Conservation (phyloP, 2,797 vertebrate genomes). For the Propithecus deckenii region DNA sequence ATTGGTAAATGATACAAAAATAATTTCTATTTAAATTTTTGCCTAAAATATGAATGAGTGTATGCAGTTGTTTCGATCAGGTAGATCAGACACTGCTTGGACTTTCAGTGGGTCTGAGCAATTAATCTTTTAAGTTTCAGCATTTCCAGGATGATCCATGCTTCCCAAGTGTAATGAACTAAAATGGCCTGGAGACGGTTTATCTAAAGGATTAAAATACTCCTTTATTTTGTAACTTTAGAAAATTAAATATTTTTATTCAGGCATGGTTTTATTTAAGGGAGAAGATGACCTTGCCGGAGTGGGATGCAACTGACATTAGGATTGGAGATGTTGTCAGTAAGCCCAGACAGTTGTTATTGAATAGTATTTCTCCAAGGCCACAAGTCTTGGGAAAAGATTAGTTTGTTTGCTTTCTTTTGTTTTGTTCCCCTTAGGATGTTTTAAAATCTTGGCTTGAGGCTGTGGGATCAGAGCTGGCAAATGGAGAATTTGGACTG, state of each 20-base stretch:
- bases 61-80: neutral
- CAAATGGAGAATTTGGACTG: neutral
- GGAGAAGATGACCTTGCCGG: neutral
- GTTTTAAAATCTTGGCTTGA: conserved; percentile 20
- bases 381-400: neutral
- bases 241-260: conserved; percentile 31
- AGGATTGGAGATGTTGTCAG: neutral
- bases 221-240: neutral
- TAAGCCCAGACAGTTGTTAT: neutral
- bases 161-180: neutral
- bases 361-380: neutral
- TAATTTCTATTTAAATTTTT: conserved; percentile 29
- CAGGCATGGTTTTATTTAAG: conserved; percentile 34
- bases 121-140: neutral
- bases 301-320: neutral
- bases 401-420: conserved; percentile 43
- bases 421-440: conserved; percentile 19
- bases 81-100: conserved; percentile 3
- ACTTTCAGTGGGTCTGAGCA: neutral
- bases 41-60: neutral
- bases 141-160: conserved; percentile 7
- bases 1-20: conserved; percentile 10
- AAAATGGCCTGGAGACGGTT: neutral
- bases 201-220: conserved; percentile 23
- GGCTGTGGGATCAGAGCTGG: neutral